phyloP scores from a whole-genome alignment of 2,888 invertebrate species.

The Eristalis tenax region DNA sequence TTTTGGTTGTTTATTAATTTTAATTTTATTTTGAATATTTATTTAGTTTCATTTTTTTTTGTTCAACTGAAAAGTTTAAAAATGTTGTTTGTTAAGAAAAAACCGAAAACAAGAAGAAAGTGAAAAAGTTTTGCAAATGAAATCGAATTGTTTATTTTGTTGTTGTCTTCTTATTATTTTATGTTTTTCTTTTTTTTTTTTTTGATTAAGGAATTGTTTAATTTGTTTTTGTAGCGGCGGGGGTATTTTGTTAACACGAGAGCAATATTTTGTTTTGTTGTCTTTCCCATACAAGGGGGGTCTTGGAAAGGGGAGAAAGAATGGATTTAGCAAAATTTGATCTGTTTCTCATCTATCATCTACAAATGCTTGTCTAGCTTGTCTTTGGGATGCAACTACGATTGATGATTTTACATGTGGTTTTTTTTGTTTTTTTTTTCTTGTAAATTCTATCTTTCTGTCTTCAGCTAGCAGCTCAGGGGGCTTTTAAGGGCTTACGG shows the following conservation, averaged over 20 bases:
- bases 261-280: conserved; percentile 47
- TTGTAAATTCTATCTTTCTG: conserved; percentile 41
- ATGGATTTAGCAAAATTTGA: not conserved
- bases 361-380: not conserved
- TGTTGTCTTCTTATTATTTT: not conserved
- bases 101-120: conserved; percentile 32
- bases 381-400: conserved; percentile 42
- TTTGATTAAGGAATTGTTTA: not conserved
- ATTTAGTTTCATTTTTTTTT: conserved; percentile 45
- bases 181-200: conserved; percentile 29
- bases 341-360: conserved; percentile 32
- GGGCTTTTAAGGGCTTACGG: not conserved
- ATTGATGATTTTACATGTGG: conserved; percentile 19
- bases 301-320: not conserved
- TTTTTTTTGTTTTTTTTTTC: conserved; percentile 51
- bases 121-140: conserved; percentile 42
- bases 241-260: conserved; percentile 61
- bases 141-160: conserved; percentile 22
- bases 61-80: conserved; percentile 13
- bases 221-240: conserved; percentile 53
- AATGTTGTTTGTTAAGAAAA: conserved; percentile 49
- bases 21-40: conserved; percentile 62
- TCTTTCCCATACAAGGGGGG: conserved; percentile 19
- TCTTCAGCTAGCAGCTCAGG: conserved; percentile 66
- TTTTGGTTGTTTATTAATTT: conserved; percentile 36